Base-by-base conservation (phyloP, 2,888 invertebrate species). In the Oasisia sp. region DNA sequence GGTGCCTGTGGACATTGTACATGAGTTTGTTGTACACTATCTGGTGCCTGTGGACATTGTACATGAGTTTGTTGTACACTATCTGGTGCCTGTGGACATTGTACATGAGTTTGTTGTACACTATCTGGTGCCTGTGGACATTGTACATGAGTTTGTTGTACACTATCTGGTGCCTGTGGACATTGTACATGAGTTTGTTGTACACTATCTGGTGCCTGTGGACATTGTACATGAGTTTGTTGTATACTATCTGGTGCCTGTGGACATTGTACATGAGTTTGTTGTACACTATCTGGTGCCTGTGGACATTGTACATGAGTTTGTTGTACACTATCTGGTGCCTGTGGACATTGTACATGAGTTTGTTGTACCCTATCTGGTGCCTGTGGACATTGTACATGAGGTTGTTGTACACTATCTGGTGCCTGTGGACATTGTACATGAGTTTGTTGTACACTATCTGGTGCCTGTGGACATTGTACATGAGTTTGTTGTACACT, bases 41-140 rank as follows among this genome's bases (percentile, higher is more conserved):
- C n/a, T n/a, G n/a, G n/a, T 91, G 50, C 91, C 44, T 44, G 91
- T 32, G 50, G 32, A 32, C 32, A 91, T 44, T 44, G n/a, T 32
- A 38, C 38, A 38, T 38, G 38, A 4, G 38, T 38, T 38, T 38
- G 38, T 38, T 38, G 4, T 38, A 38, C 38, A 38, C n/a, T n/a
- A n/a, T n/a, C n/a, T n/a, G n/a, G n/a, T 91, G 50, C 91, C 44
- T 44, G 91, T 32, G 50, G 32, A 32, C 32, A 91, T 44, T 44
- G n/a, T 32, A 38, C 38, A 38, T 38, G 38, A 4, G 38, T 38
- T 38, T 38, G 38, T 38, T 38, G 4, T 38, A 38, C 38, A 38
- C n/a, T n/a, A n/a, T n/a, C n/a, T n/a, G n/a, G n/a, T 91, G 50
- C 91, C 44, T 44, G 91, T 32, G 50, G 32, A 32, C 32, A 91